A percentile compares a stretch with the other conserved stretches of the same genome.
Evolutionary conservation across 2,888 invertebrate genomes (phyloP).

Genomic region (Zootermopsis nevadensis): DNA sequence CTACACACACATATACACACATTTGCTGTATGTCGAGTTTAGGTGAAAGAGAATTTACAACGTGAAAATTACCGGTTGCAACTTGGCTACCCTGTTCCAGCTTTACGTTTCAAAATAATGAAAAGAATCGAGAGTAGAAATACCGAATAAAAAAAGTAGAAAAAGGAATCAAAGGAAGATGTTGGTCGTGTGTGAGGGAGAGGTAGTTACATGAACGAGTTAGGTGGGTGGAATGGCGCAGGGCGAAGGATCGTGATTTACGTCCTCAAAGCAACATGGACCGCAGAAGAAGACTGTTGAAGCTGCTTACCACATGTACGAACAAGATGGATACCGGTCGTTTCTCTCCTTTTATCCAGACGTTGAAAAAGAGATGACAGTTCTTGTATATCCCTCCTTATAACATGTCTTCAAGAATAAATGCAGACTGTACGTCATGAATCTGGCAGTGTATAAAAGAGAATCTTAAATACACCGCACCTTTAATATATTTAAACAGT

Average conservation of each 20-base stretch:
- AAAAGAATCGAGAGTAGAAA: background rate
- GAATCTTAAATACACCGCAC: no score
- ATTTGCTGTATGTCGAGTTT: conserved; percentile 1
- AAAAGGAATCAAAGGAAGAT: background rate
- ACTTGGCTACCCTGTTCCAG: background rate
- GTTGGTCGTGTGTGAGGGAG: background rate
- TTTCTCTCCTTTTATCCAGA: background rate
- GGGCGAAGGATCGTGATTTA: background rate
- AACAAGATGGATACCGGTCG: background rate
- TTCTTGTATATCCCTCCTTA: no score
- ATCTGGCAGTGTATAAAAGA: no score
- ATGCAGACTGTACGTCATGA: no score
- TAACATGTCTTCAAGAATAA: no score
- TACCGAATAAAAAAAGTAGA: background rate
- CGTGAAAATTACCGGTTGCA: conserved; percentile 31
- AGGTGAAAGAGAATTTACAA: conserved; percentile 26
- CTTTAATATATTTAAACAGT: no score
- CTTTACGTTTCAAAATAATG: background rate
- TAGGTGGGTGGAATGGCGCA: background rate
- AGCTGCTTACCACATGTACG: background rate
- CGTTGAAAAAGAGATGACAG: background rate
- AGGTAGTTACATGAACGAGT: conserved; percentile 8
- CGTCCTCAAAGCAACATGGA: background rate
- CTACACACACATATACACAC: conserved; percentile 13
- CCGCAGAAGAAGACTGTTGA: no score